Evolutionary conservation across 2,113 vertebrate species (phyloP), one percentile per base, ranked within the genome.

Genomic region (Phoxinus phoxinus): DNA sequence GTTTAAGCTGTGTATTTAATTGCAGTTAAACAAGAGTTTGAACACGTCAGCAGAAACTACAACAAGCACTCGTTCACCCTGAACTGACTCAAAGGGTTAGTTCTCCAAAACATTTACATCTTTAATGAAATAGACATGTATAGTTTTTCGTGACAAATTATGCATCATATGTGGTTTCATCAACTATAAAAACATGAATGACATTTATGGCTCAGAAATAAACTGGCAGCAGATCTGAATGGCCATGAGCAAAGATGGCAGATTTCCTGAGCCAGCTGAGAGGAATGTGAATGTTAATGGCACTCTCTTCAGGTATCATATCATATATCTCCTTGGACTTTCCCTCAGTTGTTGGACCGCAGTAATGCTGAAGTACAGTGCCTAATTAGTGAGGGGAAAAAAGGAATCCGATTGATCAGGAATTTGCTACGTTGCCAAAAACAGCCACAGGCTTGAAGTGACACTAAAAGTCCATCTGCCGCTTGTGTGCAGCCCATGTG

Each of bases 381-480:
- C 67, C 87, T 79, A 85, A 85, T 85, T 79, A 88, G 37, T 2
- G 6, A 71, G 58, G 65, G 46, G 13, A 74, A 32, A 19, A 27
- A 73, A 81, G 61, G 41, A 48, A 10, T 79, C 46, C 21, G 10
- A 84, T 80, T 86, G 56, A 75, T 80, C 58, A 73, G 78, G 21
- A 81, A 25, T 83, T 15, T 61, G 25, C 37, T 65, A 19, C 30
- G 56, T 37, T 79, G 74, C 3, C 19, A 63, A 53, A 72, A 59
- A 80, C 30, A 74, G 81, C 25, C 25, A 63, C 56, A 72, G 87
- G 63, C 73, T 85, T 80, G 30, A 65, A 56, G 67, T 84, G 85
- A 76, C 69, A 75, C 83, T 79, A 76, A 53, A 84, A 74, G 37
- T 84, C 84, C 74, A 80, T 86, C 84, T 84, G 81, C 32, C 58